These are phyloP conservation scores for Sycophila texana DNA, from an alignment of 2,888 invertebrate species.

Conservation along the genomic window DNA sequence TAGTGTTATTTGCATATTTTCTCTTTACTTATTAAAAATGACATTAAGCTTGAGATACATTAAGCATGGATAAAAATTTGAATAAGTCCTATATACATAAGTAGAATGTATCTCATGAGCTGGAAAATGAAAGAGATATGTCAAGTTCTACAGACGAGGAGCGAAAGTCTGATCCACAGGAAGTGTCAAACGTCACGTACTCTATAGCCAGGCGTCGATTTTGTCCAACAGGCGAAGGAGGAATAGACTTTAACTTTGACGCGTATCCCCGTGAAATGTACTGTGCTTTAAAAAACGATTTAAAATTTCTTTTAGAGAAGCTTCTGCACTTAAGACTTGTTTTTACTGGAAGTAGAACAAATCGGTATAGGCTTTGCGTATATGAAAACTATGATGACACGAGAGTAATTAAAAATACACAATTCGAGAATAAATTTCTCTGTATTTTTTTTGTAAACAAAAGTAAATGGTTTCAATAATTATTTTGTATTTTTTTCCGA, in stretches of 20 bases:
- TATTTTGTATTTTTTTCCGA: no score
- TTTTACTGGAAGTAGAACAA: no score
- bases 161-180: constrained; percentile 39
- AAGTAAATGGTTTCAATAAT: no score
- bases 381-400: constrained; percentile 3
- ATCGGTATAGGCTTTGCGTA: no score
- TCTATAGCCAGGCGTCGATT: constrained; percentile 37
- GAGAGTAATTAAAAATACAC: no score
- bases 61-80: constrained; percentile 21
- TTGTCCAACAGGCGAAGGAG: constrained; percentile 48
- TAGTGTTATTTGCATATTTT: neutral
- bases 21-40: neutral
- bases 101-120: constrained; percentile 41
- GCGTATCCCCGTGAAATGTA: constrained; percentile 21
- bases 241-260: constrained; percentile 30
- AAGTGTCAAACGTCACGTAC: constrained; percentile 40
- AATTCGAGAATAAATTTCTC: no score
- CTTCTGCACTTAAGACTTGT: no score
- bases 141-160: neutral
- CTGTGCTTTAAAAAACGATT: constrained; percentile 40
- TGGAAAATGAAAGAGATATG: constrained; percentile 52
- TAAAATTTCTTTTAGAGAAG: constrained; percentile 17
- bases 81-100: constrained; percentile 37
- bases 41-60: constrained; percentile 17
- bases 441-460: no score